phyloP scores from a whole-genome alignment of 2,797 vertebrate species.

The Malacoctenus gilli region DNA sequence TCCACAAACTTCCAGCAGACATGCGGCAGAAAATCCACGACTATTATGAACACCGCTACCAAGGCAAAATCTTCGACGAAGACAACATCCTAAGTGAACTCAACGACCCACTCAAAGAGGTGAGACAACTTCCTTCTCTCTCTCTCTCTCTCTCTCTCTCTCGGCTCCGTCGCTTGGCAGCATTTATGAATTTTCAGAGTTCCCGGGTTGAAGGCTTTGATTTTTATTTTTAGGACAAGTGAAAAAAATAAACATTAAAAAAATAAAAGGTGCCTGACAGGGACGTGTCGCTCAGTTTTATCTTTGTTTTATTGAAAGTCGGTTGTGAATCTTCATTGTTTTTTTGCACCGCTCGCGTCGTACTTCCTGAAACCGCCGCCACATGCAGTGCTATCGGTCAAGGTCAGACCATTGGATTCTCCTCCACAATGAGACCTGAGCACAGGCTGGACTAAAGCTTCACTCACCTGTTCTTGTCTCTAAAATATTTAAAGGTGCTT shows the following conservation, averaged over 20 bases:
- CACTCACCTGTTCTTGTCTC: no score
- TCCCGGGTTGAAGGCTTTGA: conserved; percentile 27
- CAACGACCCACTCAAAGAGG: conserved; percentile 97
- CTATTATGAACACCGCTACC: conserved; percentile 98
- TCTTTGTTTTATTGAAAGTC: conserved; percentile 35
- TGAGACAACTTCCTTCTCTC: conserved; percentile 70
- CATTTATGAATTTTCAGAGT: conserved; percentile 18
- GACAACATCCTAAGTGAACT: conserved; percentile 98
- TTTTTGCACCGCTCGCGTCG: conserved; percentile 18
- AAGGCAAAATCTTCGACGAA: conserved; percentile 98
- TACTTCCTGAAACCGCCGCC: conserved; percentile 24
- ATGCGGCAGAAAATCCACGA: conserved; percentile 99
- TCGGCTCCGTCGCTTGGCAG: background rate
- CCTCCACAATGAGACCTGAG: no score
- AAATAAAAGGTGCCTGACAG: conserved; percentile 32
- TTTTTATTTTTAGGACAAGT: conserved; percentile 51
- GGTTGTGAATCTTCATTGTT: conserved; percentile 29
- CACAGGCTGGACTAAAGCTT: no score
- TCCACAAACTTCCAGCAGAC: conserved; percentile 98
- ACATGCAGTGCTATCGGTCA: conserved; percentile 32
- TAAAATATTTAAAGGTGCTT: no score
- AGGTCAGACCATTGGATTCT: conserved; percentile 48
- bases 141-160: background rate
- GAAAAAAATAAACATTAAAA: conserved; percentile 15
- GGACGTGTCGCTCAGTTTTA: conserved; percentile 32